These are phyloP conservation scores for Crenuchus spilurus DNA, from an alignment of 2,797 vertebrate genomes.

Conservation along the genomic window DNA sequence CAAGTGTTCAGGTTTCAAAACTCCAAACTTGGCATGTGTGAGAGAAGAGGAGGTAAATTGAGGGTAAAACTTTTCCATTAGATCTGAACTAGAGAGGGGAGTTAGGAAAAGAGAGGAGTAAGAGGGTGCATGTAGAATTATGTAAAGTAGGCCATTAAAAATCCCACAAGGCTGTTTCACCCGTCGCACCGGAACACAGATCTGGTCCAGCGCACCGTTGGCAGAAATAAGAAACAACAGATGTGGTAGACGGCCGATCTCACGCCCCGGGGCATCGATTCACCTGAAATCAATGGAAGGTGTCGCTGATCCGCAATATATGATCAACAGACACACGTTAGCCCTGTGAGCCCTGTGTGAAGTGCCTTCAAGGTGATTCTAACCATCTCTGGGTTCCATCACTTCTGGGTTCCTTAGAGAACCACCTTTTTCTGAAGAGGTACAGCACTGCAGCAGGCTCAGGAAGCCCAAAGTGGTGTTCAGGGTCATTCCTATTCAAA, in stretches of 20 bases:
- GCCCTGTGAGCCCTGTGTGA: too few species aligned
- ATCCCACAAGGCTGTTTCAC: slow-evolving; percentile 23
- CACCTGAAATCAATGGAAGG: neutral
- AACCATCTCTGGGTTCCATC: too few species aligned
- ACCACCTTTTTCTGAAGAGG: too few species aligned
- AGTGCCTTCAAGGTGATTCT: neutral
- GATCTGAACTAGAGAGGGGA: slow-evolving; percentile 46
- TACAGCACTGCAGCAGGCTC: too few species aligned
- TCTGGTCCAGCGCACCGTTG: neutral
- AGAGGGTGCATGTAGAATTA: slow-evolving; percentile 48
- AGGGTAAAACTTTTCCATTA: slow-evolving; percentile 68
- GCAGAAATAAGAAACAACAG: neutral
- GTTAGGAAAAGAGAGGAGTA: slow-evolving; percentile 52
- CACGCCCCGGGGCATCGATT: neutral
- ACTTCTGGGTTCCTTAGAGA: too few species aligned
- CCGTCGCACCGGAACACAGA: neutral
- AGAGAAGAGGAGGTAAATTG: slow-evolving; percentile 45
- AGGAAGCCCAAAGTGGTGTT: too few species aligned
- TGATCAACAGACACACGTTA: neutral
- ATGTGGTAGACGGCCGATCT: neutral
- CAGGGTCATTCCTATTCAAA: too few species aligned
- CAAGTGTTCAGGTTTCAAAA: slow-evolving; percentile 63
- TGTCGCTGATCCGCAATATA: neutral
- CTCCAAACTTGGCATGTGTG: slow-evolving; percentile 51
- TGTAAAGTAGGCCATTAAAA: slow-evolving; percentile 30